These are phyloP conservation scores for Nomada ruficornis DNA, from an alignment of 2,888 invertebrate genomes.

Conservation along the genomic window DNA sequence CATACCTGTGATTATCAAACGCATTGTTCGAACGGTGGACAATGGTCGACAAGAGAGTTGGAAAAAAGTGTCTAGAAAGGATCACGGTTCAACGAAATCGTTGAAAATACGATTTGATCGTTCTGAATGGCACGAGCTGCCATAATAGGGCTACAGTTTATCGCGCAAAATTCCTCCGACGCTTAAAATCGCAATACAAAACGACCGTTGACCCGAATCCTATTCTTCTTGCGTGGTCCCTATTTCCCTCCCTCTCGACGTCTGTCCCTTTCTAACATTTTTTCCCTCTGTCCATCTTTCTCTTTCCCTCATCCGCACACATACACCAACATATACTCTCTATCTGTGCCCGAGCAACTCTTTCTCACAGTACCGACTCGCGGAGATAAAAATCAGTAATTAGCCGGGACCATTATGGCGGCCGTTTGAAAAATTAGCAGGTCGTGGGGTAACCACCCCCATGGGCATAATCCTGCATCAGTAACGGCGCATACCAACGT, in stretches of 20 bases:
- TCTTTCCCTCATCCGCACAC: no score
- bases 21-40: neutral
- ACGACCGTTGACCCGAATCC: slow-evolving; percentile 60
- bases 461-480: slow-evolving; percentile 81
- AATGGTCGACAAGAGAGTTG: neutral
- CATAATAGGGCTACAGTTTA: slow-evolving; percentile 40
- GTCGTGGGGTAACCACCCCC: slow-evolving; percentile 82
- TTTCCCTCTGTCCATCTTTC: neutral
- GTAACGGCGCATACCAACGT: slow-evolving; percentile 76
- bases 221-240: slow-evolving; percentile 49
- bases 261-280: slow-evolving; percentile 5
- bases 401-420: slow-evolving; percentile 83
- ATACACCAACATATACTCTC: neutral
- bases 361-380: slow-evolving; percentile 70
- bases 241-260: neutral
- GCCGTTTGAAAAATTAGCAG: slow-evolving; percentile 84
- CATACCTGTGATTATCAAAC: neutral
- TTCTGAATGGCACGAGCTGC: slow-evolving; percentile 9
- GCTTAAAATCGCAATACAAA: slow-evolving; percentile 53
- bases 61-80: neutral
- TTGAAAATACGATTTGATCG: slow-evolving; percentile 24
- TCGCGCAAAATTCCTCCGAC: slow-evolving; percentile 45
- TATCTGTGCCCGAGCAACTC: slow-evolving; percentile 20
- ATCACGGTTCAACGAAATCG: slow-evolving; percentile 6
- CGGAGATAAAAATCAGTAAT: slow-evolving; percentile 84